phyloP scores from a whole-genome alignment of 2,888 invertebrate species.

The Rhopalosiphum nymphaeae region DNA sequence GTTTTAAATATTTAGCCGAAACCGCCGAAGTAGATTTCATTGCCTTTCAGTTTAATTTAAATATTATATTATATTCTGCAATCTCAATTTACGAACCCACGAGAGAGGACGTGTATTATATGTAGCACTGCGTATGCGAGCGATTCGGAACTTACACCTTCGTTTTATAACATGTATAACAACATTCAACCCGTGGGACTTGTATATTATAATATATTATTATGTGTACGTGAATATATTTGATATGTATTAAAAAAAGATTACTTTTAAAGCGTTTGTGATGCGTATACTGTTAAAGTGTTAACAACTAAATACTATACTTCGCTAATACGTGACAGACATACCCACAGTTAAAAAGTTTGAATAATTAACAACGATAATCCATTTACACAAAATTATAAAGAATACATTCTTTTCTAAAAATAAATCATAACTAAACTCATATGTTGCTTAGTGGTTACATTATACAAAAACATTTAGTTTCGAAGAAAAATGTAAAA shows the following conservation, averaged over 20 bases:
- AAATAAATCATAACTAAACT: background rate
- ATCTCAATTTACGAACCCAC: background rate
- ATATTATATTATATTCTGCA: background rate
- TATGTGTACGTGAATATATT: background rate
- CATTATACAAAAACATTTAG: background rate
- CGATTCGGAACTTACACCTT: background rate
- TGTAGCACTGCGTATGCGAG: background rate
- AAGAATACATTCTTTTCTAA: background rate
- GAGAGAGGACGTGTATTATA: background rate
- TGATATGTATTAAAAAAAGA: background rate
- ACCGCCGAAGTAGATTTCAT: background rate
- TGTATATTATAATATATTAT: background rate
- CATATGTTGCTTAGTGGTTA: background rate
- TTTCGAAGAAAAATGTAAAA: background rate
- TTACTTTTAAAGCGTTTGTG: background rate
- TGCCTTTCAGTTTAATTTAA: background rate
- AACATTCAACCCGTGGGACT: background rate
- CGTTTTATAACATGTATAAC: background rate
- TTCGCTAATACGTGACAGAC: background rate
- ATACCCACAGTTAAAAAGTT: background rate
- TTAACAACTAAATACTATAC: background rate
- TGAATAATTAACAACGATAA: background rate
- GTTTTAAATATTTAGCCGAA: constrained; percentile 1
- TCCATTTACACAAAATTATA: background rate
- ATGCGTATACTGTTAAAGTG: background rate